Percentiles rank a stretch among this genome's conserved stretches.
Evolutionary conservation across 2,113 vertebrate genomes (phyloP).

Genomic region (Trematomus loennbergii): DNA sequence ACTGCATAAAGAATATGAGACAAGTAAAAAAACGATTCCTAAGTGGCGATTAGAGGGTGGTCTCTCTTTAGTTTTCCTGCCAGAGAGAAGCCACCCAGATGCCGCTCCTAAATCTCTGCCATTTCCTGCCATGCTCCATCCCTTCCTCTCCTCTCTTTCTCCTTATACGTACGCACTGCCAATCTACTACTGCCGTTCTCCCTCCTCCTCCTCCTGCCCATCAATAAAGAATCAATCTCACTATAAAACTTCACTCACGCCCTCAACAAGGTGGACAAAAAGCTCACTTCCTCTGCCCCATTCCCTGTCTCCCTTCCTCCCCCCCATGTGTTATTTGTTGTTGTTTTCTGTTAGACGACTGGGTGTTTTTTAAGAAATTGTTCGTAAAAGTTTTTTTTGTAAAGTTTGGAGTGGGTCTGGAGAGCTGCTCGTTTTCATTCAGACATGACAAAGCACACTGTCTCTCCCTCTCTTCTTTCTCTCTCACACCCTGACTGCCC

Average conservation of each 20-base stretch:
- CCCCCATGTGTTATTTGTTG: conserved; percentile 33
- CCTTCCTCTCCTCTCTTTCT: not conserved
- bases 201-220: not conserved
- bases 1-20: not conserved
- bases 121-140: conserved; percentile 17
- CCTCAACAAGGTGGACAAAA: conserved; percentile 31
- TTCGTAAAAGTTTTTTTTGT: conserved; percentile 56
- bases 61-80: not conserved
- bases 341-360: conserved; percentile 68
- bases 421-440: conserved; percentile 78
- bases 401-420: conserved; percentile 56
- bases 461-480: conserved; percentile 4
- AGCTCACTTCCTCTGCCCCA: conserved; percentile 11
- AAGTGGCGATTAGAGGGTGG: conserved; percentile 21
- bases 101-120: conserved; percentile 68
- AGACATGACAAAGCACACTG: conserved; percentile 78
- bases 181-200: conserved; percentile 31
- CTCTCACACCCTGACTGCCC: conserved; percentile 3
- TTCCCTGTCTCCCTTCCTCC: not conserved
- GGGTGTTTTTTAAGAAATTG: conserved; percentile 57
- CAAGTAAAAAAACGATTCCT: conserved; percentile 18
- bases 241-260: conserved; percentile 29
- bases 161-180: conserved; percentile 58
- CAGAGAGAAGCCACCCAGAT: conserved; percentile 26
- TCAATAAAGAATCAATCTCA: conserved; percentile 50